A percentile compares a stretch with the other conserved stretches of the same genome.
Conservation (phyloP, 2,113 vertebrate species). For the Salvator merianae region DNA sequence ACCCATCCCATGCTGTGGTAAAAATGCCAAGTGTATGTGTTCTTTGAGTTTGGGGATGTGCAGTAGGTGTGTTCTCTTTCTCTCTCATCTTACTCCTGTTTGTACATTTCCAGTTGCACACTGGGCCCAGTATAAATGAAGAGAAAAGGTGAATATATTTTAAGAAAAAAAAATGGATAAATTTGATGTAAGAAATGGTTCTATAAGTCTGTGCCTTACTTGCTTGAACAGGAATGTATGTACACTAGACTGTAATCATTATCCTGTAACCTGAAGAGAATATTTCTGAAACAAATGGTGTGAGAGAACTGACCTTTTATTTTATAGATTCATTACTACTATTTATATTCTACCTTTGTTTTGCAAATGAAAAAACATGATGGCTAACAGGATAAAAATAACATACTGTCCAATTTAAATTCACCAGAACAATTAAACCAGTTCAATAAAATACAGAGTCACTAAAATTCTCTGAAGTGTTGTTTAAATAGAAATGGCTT, state of each 20-base stretch:
- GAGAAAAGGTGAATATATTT: background rate
- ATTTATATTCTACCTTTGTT: slow-evolving; percentile 10
- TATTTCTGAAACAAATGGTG: background rate
- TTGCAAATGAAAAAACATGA: slow-evolving; percentile 14
- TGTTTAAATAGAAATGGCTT: slow-evolving; percentile 20
- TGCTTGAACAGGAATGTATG: background rate
- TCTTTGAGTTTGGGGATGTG: rapidly evolving
- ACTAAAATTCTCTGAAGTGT: slow-evolving; percentile 28
- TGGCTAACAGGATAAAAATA: slow-evolving; percentile 27
- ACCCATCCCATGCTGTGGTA: background rate
- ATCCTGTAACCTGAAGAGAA: background rate
- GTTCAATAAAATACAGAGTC: slow-evolving; percentile 29
- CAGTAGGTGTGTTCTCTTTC: background rate
- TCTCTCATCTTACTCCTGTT: background rate
- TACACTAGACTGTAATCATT: background rate
- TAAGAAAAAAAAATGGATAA: background rate
- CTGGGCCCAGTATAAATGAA: background rate
- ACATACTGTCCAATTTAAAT: slow-evolving; percentile 29
- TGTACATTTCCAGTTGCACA: background rate
- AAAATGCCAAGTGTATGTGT: background rate
- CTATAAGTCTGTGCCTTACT: background rate
- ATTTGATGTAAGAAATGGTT: background rate
- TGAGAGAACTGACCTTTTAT: background rate
- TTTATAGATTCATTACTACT: slow-evolving; percentile 4
- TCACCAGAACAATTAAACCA: slow-evolving; percentile 29